Evolutionary conservation across 2,888 invertebrate species (phyloP).

Genomic region (Dioctria linearis): DNA sequence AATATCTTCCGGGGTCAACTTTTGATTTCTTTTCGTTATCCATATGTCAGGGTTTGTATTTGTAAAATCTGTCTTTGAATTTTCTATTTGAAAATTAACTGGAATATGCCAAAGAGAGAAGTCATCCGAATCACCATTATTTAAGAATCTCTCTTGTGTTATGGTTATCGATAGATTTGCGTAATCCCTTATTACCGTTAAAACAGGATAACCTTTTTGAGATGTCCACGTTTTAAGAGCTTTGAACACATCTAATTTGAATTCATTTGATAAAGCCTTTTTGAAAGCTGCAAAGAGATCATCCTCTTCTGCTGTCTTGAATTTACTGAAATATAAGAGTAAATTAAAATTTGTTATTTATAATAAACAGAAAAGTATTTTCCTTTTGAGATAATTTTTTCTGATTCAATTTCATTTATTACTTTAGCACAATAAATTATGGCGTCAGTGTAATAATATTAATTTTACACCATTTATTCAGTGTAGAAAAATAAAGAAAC

Average conservation of each 20-base stretch:
- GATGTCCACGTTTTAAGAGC: conserved; percentile 77
- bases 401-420: too few species aligned
- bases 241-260: conserved; percentile 73
- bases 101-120: conserved; percentile 67
- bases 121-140: conserved; percentile 2
- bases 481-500: too few species aligned
- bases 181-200: conserved; percentile 74
- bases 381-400: too few species aligned
- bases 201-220: conserved; percentile 76
- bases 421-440: too few species aligned
- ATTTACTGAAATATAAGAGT: conserved; percentile 62
- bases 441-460: too few species aligned
- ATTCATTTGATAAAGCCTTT: conserved; percentile 60
- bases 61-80: conserved; percentile 65
- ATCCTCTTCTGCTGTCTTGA: conserved; percentile 66
- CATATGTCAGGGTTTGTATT: conserved; percentile 65
- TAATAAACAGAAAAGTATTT: neutral
- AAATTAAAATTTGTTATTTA: neutral
- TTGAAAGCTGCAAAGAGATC: conserved; percentile 66
- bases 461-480: too few species aligned
- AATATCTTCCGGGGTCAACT: conserved; percentile 23
- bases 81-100: conserved; percentile 64
- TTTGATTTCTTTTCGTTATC: conserved; percentile 58
- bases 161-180: conserved; percentile 70
- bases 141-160: conserved; percentile 69